phyloP scores from a whole-genome alignment of 2,113 vertebrate species.

The Corythornis madagascariensis region DNA sequence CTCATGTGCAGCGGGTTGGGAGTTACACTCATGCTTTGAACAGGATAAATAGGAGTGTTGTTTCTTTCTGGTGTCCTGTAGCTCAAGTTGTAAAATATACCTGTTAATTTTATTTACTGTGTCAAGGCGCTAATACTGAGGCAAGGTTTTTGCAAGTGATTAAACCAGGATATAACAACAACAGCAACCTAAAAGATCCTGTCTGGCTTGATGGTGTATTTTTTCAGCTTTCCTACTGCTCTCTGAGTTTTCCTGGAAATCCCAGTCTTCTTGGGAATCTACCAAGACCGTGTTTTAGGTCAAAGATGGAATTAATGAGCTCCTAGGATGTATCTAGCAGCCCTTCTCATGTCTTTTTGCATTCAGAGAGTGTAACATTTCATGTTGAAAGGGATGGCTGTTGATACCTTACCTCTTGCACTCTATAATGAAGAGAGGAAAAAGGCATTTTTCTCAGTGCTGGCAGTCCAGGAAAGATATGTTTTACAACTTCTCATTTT shows the following conservation, averaged over 20 bases:
- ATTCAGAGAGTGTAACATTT: background rate
- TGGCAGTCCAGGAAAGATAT: background rate
- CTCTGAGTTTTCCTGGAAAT: background rate
- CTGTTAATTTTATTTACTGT: background rate
- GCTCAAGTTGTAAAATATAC: background rate
- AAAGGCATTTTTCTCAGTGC: background rate
- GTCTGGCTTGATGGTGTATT: background rate
- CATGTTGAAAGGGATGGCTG: background rate
- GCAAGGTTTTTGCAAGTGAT: background rate
- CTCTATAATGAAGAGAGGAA: background rate
- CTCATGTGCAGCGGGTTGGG: fast-evolving
- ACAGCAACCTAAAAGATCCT: background rate
- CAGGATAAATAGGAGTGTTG: background rate
- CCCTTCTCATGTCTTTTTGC: background rate
- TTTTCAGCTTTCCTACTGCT: background rate
- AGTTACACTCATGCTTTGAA: background rate
- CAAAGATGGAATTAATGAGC: background rate
- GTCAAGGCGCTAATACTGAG: background rate
- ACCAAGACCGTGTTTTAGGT: background rate
- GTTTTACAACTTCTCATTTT: background rate
- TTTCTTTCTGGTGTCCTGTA: background rate
- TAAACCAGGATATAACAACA: no score
- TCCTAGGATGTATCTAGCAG: background rate
- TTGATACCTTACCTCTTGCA: background rate
- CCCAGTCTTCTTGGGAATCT: background rate